These are phyloP conservation scores for human DNA, from an alignment of 2,113 vertebrate species.

Conservation along the genomic window DNA sequence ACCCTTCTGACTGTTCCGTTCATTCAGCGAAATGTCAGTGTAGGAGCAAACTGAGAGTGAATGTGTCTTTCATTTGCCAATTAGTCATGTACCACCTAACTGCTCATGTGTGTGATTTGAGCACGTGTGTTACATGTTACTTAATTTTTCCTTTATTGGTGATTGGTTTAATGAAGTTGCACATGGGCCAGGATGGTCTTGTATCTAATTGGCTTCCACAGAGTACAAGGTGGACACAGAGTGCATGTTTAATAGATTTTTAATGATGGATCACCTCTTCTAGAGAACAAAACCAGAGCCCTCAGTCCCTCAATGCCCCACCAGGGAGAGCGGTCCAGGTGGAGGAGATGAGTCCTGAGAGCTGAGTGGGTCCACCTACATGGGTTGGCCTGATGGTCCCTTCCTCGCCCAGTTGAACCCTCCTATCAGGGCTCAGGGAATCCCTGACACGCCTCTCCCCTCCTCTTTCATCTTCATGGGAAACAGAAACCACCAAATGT, in stretches of 20 bases:
- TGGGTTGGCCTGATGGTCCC: accelerated
- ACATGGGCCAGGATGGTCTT: not conserved
- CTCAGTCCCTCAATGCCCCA: not conserved
- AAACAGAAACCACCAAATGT: slow-evolving; percentile 30
- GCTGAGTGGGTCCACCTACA: accelerated
- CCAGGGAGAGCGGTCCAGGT: not conserved
- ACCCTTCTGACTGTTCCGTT: not conserved
- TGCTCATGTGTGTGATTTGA: not conserved
- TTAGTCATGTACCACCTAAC: slow-evolving; percentile 69
- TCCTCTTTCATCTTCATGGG: slow-evolving; percentile 53
- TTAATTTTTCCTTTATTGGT: slow-evolving; percentile 40
- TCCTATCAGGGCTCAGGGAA: slow-evolving; percentile 4
- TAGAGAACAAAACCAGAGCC: not conserved
- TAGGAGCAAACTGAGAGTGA: slow-evolving; percentile 65
- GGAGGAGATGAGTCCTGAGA: not conserved
- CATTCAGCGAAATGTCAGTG: slow-evolving; percentile 67
- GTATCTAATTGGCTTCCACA: not conserved
- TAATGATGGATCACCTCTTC: not conserved
- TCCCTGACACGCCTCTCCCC: not conserved
- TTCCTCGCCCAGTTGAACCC: not conserved
- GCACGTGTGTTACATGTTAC: not conserved
- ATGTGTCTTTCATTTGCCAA: slow-evolving; percentile 44
- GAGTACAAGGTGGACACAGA: not conserved
- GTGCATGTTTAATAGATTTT: not conserved
- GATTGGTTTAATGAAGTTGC: not conserved